Evolutionary conservation across 2,888 invertebrate species (phyloP).

Genomic region (Chymomyza procnemis): DNA sequence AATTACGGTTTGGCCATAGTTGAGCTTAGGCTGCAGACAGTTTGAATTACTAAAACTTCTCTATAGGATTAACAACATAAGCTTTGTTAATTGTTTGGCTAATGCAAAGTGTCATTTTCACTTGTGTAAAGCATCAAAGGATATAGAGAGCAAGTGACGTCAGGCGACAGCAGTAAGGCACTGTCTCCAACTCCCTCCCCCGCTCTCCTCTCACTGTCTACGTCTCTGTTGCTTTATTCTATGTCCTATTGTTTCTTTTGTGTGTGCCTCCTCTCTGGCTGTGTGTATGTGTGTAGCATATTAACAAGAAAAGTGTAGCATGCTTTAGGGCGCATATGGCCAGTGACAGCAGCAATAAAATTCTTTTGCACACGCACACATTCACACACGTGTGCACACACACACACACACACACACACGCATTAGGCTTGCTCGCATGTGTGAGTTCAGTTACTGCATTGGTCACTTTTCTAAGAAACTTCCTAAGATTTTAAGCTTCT

Average conservation of each 20-base stretch:
- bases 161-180: too few species aligned
- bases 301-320: slow-evolving; percentile 1
- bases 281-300: neutral
- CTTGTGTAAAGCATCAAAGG: slow-evolving; percentile 46
- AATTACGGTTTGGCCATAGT: slow-evolving; percentile 32
- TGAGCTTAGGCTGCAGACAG: slow-evolving; percentile 46
- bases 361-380: neutral
- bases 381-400: neutral
- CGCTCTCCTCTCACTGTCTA: neutral
- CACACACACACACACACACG: neutral
- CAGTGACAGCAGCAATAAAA: neutral
- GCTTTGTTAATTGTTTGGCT: slow-evolving; percentile 46
- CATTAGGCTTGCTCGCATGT: neutral
- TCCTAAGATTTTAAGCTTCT: neutral
- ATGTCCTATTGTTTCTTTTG: neutral
- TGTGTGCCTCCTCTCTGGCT: neutral
- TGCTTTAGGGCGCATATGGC: neutral
- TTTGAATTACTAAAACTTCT: slow-evolving; percentile 49
- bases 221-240: too few species aligned
- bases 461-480: neutral
- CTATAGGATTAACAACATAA: slow-evolving; percentile 43
- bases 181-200: neutral
- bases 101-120: slow-evolving; percentile 44
- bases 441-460: neutral
- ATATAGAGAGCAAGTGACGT: slow-evolving; percentile 15